Evolutionary conservation across 2,888 invertebrate species (phyloP), one percentile per base, ranked within the genome.

Genomic region (Geophilus truncorum): DNA sequence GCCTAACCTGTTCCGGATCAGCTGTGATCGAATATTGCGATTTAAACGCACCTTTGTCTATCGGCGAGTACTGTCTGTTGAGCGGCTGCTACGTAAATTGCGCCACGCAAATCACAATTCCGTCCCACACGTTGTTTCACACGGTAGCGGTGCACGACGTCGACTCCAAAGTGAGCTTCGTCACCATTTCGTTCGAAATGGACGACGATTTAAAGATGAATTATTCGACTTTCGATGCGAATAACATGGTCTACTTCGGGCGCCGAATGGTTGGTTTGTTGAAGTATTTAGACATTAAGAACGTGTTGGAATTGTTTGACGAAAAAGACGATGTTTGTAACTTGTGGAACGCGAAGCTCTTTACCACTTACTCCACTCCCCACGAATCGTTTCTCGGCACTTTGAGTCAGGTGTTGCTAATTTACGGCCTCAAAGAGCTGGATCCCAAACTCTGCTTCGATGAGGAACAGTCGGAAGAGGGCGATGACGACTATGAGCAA

Each of bases 1-100:
- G 82, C 0, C 85, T 85, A 0, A 77, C 34, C 10, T 81, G 87
- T 34, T 82, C 84, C 0, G 34, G 77, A 1, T 82, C 83, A 4
- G 82, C 85, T 30, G 84, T 88, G 0, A 82, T 88, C 0, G 88
- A 88, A 80, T 88, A 85, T 82, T 87, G 87, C 81, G 82, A 86
- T 32, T 86, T 88, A 82, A 82, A 83, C n/a, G 77, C 84, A 15
- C 84, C 85, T 25, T 81, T 87, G 5, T 77, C 82, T 15, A 82
- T 87, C 30, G 85, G 85, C 1, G 82, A 83, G 18, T 84, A 85
- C 78, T 85, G 85, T 81, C 85, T 88, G 36, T 32, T 88, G 40
- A 88, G 87, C 81, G 86, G 87, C 83, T 88, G 88, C 82, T 62
- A 32, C 9, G 21, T 75, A 18, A n/a, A 57, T 6, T 62, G 77